Evolutionary conservation across 2,113 vertebrate species (phyloP).

Genomic region (Ptyas mucosa): DNA sequence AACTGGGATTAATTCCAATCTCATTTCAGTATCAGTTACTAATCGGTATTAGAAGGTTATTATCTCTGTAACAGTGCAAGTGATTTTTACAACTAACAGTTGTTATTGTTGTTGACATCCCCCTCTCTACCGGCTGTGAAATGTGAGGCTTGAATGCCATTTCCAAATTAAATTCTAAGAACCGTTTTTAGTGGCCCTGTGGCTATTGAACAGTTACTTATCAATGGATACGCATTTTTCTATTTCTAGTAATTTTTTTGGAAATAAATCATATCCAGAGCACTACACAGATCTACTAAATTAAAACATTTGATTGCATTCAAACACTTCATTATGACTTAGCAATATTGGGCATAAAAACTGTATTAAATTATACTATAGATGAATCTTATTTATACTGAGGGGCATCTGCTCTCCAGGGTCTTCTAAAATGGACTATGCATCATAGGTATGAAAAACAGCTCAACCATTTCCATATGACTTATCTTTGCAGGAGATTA

Average conservation of each 20-base stretch:
- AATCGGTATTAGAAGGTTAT: not conserved
- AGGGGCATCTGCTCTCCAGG: no score
- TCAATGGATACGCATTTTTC: not conserved
- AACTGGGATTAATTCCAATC: not conserved
- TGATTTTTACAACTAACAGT: not conserved
- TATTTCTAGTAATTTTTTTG: not conserved
- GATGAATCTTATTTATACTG: not conserved
- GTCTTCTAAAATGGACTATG: not conserved
- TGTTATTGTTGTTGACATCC: not conserved
- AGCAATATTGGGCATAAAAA: not conserved
- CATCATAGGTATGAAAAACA: not conserved
- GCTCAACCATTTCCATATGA: not conserved
- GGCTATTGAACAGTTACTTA: not conserved
- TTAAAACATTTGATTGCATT: not conserved
- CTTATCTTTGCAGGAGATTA: not conserved
- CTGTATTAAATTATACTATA: not conserved
- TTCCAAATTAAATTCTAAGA: not conserved
- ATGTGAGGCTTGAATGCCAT: not conserved
- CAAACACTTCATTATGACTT: not conserved
- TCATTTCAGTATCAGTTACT: not conserved
- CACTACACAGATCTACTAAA: not conserved
- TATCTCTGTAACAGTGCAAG: not conserved
- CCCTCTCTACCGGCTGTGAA: not conserved
- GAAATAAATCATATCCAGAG: not conserved
- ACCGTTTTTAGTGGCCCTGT: not conserved